Percentiles rank a stretch among this genome's conserved stretches.
These are phyloP conservation scores for Megaptera novaeangliae DNA, from an alignment of 2,113 vertebrate species.

Conservation along the genomic window DNA sequence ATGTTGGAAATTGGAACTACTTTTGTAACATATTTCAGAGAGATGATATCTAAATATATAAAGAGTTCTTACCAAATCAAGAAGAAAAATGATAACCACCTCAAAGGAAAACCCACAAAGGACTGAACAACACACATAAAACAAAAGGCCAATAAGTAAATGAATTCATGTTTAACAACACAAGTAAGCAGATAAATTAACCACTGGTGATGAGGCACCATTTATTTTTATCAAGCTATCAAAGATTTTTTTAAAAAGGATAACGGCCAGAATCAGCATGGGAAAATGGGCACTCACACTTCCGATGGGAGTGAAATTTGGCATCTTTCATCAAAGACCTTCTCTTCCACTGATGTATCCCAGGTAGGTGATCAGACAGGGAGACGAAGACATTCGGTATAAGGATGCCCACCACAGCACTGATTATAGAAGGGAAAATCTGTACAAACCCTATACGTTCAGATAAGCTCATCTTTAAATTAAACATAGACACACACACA, in stretches of 20 bases:
- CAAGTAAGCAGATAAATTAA: background rate
- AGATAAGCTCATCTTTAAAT: background rate
- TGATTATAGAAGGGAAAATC: background rate
- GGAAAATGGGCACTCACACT: background rate
- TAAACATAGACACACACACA: background rate
- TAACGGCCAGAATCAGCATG: too few relatives aligned
- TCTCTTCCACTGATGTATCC: too few relatives aligned
- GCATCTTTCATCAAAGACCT: background rate
- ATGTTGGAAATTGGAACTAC: background rate
- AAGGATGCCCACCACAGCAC: background rate
- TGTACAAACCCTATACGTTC: background rate
- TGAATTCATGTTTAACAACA: background rate
- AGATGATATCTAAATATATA: background rate
- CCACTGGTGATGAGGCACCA: background rate
- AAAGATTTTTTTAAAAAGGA: background rate
- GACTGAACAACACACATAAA: background rate
- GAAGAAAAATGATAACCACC: background rate
- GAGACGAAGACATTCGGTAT: background rate
- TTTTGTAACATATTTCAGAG: background rate
- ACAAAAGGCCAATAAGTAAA: background rate
- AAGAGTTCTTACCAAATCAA: background rate
- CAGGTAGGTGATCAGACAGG: background rate
- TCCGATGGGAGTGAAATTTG: background rate
- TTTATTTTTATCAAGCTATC: background rate
- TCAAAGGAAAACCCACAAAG: background rate